Conservation (phyloP, 2,888 invertebrate genomes). For the Drosophila flavopinicola region DNA sequence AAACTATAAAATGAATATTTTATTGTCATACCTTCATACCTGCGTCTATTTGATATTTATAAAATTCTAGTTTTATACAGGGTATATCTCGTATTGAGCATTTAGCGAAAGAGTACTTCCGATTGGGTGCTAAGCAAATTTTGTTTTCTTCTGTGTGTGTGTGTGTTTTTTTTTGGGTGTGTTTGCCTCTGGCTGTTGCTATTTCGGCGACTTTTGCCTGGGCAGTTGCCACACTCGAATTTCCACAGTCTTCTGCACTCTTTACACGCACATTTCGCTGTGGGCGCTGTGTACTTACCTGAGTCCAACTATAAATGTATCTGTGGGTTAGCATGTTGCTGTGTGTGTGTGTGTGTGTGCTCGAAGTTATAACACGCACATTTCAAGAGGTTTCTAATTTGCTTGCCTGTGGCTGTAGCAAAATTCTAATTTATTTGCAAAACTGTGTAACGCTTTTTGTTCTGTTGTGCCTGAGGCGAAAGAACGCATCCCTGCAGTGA, state of each 20-base stretch:
- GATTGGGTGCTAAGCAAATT: slow-evolving; percentile 2
- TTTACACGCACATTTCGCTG: slow-evolving; percentile 38
- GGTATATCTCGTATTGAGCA: background rate
- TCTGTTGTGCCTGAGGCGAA: slow-evolving; percentile 15
- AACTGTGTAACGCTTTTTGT: slow-evolving; percentile 57
- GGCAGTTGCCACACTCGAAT: slow-evolving; percentile 6
- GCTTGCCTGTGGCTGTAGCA: slow-evolving; percentile 62
- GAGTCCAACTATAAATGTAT: slow-evolving; percentile 3
- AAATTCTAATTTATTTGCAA: slow-evolving; percentile 77
- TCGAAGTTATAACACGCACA: slow-evolving; percentile 67
- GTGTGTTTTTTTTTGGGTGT: background rate
- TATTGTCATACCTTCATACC: too few species aligned
- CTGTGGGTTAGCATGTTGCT: slow-evolving; percentile 1
- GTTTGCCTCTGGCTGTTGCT: slow-evolving; percentile 12
- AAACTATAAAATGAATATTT: too few species aligned
- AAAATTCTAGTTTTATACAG: too few species aligned
- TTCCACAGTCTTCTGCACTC: slow-evolving; percentile 12
- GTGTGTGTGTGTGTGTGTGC: slow-evolving; percentile 22
- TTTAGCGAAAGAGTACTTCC: background rate
- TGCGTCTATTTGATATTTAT: too few species aligned
- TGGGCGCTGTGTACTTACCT: slow-evolving; percentile 3
- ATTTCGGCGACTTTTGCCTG: slow-evolving; percentile 26
- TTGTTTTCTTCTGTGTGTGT: slow-evolving; percentile 5
- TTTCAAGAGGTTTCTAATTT: slow-evolving; percentile 74
- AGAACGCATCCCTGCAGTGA: slow-evolving; percentile 19